Percentiles rank a stretch among this genome's conserved stretches.
Evolutionary conservation across 2,888 invertebrate species (phyloP).

Genomic region (Microctonus aethiopoides): DNA sequence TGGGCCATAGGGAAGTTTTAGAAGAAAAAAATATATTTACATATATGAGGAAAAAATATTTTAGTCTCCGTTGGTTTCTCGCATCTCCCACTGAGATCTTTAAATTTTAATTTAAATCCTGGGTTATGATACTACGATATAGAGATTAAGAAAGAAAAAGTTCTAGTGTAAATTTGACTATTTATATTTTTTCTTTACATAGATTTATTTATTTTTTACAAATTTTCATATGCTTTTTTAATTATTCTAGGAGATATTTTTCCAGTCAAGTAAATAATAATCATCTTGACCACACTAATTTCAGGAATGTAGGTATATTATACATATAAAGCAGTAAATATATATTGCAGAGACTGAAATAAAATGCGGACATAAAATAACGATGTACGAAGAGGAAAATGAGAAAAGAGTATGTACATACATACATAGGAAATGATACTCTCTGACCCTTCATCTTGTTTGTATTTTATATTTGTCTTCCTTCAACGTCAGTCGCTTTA

Average conservation of each 20-base stretch:
- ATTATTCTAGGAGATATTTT: neutral
- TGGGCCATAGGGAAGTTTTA: neutral
- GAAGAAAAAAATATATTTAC: constrained; percentile 1
- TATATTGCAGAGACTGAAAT: constrained; percentile 30
- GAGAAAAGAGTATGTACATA: neutral
- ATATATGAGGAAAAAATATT: too few relatives aligned
- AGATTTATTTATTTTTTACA: neutral
- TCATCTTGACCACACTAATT: constrained; percentile 20
- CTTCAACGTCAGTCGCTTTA: too few relatives aligned
- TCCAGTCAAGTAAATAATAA: constrained; percentile 16
- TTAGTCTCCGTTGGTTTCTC: constrained; percentile 1
- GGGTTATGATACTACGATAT: neutral
- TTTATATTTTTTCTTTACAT: neutral
- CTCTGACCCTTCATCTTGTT: too few relatives aligned
- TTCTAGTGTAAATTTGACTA: neutral
- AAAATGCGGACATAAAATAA: neutral
- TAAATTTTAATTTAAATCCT: neutral
- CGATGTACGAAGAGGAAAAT: neutral
- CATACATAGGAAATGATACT: too few relatives aligned
- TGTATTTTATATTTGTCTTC: too few relatives aligned
- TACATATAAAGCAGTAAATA: constrained; percentile 40
- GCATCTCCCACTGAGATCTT: constrained; percentile 25
- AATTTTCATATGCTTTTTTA: too few relatives aligned
- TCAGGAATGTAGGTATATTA: too few relatives aligned
- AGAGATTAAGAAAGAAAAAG: neutral